phyloP scores from a whole-genome alignment of 2,797 vertebrate species.

The Peromyscus nudipes region DNA sequence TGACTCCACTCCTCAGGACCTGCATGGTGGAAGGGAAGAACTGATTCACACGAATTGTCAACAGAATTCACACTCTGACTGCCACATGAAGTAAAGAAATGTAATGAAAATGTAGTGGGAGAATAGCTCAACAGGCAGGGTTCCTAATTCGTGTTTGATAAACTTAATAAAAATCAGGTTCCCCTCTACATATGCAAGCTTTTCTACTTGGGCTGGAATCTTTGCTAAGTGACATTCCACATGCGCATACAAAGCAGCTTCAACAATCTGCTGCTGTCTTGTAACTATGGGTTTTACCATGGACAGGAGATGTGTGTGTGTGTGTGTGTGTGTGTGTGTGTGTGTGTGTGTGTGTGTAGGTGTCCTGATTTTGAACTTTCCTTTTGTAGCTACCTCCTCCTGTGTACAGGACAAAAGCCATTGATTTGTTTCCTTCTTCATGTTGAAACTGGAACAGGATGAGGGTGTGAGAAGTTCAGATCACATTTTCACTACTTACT shows the following conservation, averaged over 20 bases:
- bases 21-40: background rate
- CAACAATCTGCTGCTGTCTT: background rate
- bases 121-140: background rate
- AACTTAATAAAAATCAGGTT: conserved; percentile 1
- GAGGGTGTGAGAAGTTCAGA: background rate
- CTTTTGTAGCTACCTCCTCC: conserved; percentile 8
- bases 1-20: background rate
- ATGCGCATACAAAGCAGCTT: background rate
- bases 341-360: background rate
- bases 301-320: background rate
- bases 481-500: background rate
- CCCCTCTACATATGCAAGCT: background rate
- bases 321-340: background rate
- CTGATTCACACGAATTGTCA: background rate
- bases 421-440: conserved; percentile 14
- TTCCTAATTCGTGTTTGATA: conserved; percentile 1
- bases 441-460: background rate
- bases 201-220: conserved; percentile 16
- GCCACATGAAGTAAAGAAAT: background rate
- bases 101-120: background rate
- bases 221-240: background rate
- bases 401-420: background rate
- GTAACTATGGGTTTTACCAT: background rate
- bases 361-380: conserved; percentile 59
- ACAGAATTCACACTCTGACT: background rate